Percentiles rank a stretch among this genome's conserved stretches.
Evolutionary conservation across 2,113 vertebrate genomes (phyloP).

Genomic region (Phainopepla nitens): DNA sequence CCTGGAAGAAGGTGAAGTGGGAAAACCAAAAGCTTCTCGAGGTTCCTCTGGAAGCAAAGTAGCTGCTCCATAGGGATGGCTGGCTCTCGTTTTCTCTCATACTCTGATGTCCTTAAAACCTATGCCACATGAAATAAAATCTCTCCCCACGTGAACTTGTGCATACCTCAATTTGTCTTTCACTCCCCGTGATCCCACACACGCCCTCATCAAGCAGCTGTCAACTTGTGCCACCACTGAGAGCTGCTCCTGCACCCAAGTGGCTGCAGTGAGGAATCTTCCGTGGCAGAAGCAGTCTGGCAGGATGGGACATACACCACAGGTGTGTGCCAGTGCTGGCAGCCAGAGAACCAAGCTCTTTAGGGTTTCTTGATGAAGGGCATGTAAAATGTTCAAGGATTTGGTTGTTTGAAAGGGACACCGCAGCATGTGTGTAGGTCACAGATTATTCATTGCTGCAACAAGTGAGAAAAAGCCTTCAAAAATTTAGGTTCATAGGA

Average conservation of each 20-base stretch:
- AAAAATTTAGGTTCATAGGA: background rate
- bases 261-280: background rate
- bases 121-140: background rate
- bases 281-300: background rate
- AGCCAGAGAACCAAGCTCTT: background rate
- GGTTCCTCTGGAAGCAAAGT: background rate
- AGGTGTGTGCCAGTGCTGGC: rapidly evolving
- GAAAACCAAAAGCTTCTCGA: background rate
- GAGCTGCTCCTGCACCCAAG: slow-evolving; percentile 17
- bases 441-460: background rate
- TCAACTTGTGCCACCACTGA: background rate
- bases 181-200: background rate
- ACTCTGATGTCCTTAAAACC: background rate
- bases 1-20: background rate
- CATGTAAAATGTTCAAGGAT: background rate
- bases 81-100: background rate
- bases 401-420: background rate
- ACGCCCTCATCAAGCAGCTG: background rate
- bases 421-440: background rate
- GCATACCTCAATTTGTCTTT: background rate
- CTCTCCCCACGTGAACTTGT: background rate
- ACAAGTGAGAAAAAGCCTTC: background rate
- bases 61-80: background rate
- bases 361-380: background rate
- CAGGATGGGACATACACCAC: background rate